A percentile compares a stretch with the other conserved stretches of the same genome.
These are phyloP conservation scores for Gymnodraco acuticeps DNA, from an alignment of 2,797 vertebrate genomes.

Conservation along the genomic window DNA sequence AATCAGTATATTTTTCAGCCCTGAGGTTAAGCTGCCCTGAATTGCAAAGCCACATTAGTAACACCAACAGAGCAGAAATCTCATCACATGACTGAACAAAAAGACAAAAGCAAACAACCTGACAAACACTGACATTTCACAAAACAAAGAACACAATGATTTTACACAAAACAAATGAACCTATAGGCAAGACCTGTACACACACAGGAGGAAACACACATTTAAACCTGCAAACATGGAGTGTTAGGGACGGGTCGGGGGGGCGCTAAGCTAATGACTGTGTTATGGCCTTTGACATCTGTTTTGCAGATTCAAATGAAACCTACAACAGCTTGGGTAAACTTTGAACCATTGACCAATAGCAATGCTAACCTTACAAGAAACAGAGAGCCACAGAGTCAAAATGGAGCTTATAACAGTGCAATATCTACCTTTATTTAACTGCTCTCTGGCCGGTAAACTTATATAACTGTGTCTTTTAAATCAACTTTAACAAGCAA, in stretches of 20 bases:
- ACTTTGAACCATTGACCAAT: neutral
- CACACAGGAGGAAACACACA: no score
- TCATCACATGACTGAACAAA: neutral
- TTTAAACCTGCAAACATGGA: no score
- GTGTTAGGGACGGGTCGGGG: no score
- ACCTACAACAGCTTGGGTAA: neutral
- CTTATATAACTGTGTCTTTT: no score
- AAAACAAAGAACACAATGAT: neutral
- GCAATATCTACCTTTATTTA: neutral
- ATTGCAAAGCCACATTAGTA: neutral
- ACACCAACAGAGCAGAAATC: neutral
- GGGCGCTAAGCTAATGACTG: neutral
- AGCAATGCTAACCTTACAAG: neutral
- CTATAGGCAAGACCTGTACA: neutral
- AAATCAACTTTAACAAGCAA: no score
- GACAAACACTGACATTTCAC: neutral
- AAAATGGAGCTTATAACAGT: neutral
- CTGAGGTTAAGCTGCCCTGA: no score
- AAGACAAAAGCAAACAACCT: neutral
- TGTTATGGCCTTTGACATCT: neutral
- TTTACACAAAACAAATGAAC: neutral
- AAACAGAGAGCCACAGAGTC: neutral
- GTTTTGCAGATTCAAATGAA: neutral
- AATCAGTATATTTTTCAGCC: no score
- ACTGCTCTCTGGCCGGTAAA: no score